Evolutionary conservation across 2,888 invertebrate genomes (phyloP), one percentile per base, ranked within the genome.

Genomic region (Choreutis nemorana): DNA sequence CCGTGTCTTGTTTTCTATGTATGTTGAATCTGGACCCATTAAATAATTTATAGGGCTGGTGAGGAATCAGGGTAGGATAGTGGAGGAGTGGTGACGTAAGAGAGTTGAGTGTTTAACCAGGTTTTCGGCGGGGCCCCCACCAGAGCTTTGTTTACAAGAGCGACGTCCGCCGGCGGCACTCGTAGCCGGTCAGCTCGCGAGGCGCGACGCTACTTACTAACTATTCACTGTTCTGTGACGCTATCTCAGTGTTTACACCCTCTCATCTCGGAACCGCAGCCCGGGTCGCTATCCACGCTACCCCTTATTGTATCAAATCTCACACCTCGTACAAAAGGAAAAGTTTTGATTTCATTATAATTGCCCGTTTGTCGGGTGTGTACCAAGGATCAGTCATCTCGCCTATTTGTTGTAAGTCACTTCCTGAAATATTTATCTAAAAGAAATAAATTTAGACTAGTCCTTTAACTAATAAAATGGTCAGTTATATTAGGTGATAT

Each of bases 91-190:
- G 67, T 75, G 75, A 73, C 72, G 77, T 70, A 68, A 72, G 73
- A 70, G 65, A 72, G 55, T 14, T 11, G n/a, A 10, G 22, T 10
- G 11, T 10, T 21, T 21, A n/a, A 21, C 10, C n/a, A 71, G 70
- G 73, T 73, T 73, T 73, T 72, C 61, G 70, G 65, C 58, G 66
- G 62, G 72, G 70, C 77, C 77, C 77, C 77, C 77, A 68, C 77
- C 75, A 65, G 58, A 48, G 44, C 62, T 70, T 73, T 75, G 75
- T 77, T 75, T 73, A 77, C 77, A 67, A 61, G 67, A 62, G 52
- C 55, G 58, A 50, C 63, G 62, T 55, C 60, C 55, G 55, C 50
- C 50, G 64, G 59, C 71, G 73, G 64, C 77, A 73, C 65, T 73
- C 63, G 70, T 60, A 55, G 60, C 57, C 61, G 67, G 60, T 61